Evolutionary conservation across 2,888 invertebrate species (phyloP), one percentile per base, ranked within the genome.

Genomic region (Agonum fuliginosum): DNA sequence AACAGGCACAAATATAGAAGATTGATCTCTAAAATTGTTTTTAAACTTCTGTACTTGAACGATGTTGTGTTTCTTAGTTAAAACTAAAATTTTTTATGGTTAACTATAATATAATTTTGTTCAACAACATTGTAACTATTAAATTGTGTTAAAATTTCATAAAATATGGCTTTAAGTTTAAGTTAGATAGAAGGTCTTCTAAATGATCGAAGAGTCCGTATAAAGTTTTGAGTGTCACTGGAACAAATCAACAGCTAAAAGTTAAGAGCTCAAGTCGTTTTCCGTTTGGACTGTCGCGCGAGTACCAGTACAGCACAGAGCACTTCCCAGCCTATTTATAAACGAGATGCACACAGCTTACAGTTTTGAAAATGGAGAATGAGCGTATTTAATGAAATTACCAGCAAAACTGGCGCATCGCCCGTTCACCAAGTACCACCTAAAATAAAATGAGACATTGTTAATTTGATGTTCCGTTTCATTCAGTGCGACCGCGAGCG

Each of bases 331-430:
- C 20, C 67, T 67, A 67, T 67, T 67, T 67, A 67, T 67, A 67
- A 67, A 67, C 22, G 20, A 41, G 12, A 41, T 67, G 67, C 67
- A 67, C 34, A 58, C 65, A 54, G 54, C 54, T 17, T 62, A 67
- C 67, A 41, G 41, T 67, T 67, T 67, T 67, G 67, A 67, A 67
- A 67, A 67, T 67, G 67, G 67, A 67, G 67, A 67, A 67, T 67
- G 27, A 41, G 41, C 41, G 37, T 41, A 27, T 41, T 67, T 67
- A 37, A 67, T 67, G 67, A 67, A 67, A 41, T 67, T 67, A 67
- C 58, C 30, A 62, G 58, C 58, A 62, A 62, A 62, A 62, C 67
- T 67, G 67, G 67, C 67, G 41, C 67, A 37, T 24, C 37, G 67
- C 67, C 67, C 41, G 67, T 20, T n/a, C n/a, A n/a, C n/a, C n/a